Evolutionary conservation across 2,888 invertebrate species (phyloP).

Genomic region (Drosophila kambysellisi): DNA sequence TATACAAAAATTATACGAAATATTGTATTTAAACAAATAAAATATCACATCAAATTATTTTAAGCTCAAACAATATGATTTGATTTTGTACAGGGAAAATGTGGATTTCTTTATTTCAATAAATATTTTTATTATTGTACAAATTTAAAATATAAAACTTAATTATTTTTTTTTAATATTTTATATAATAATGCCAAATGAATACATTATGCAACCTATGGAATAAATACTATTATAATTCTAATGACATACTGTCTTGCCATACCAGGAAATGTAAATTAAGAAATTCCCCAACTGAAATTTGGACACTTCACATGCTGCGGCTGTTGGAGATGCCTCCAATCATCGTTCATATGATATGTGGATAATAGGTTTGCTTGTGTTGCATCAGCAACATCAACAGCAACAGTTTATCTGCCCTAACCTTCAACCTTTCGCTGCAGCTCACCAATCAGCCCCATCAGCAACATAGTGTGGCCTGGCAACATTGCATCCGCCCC

Average conservation of each 20-base stretch:
- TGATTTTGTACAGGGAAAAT: not conserved
- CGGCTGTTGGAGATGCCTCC: slow-evolving; percentile 22
- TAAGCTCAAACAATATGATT: not conserved
- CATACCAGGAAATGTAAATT: slow-evolving; percentile 34
- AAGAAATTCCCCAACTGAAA: slow-evolving; percentile 18
- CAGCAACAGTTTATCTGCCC: slow-evolving; percentile 57
- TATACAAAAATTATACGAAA: too few relatives aligned
- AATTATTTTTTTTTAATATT: not conserved
- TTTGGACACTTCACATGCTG: slow-evolving; percentile 54
- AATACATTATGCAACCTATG: not conserved
- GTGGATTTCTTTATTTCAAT: not conserved
- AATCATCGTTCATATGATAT: slow-evolving; percentile 67
- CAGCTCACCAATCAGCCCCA: slow-evolving; percentile 59
- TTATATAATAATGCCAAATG: not conserved
- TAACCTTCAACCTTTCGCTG: slow-evolving; percentile 63
- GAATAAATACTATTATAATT: not conserved
- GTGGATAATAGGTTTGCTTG: slow-evolving; percentile 71
- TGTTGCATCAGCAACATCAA: slow-evolving; percentile 30
- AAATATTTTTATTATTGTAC: not conserved
- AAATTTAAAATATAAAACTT: not conserved
- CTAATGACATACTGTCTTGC: not conserved
- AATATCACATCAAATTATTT: not conserved
- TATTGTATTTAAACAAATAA: not conserved
- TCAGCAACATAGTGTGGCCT: slow-evolving; percentile 48
- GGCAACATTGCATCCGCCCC: slow-evolving; percentile 39